Evolutionary conservation across 2,797 vertebrate species (phyloP).

Genomic region (Siniperca obscura): DNA sequence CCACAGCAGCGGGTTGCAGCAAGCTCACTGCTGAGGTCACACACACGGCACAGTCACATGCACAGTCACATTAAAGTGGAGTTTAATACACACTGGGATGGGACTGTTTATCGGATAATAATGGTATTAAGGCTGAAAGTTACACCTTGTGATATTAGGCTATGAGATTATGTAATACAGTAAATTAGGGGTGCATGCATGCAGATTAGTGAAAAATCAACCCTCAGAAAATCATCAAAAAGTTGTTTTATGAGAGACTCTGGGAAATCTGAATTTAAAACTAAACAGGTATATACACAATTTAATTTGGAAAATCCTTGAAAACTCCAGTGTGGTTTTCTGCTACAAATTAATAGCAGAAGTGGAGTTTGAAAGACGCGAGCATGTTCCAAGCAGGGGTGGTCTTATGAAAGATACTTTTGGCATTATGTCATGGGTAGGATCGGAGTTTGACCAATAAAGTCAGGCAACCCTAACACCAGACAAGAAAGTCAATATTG

Average conservation of each 20-base stretch:
- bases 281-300: neutral
- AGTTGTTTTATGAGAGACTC: neutral
- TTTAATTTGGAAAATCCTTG: too few relatives aligned
- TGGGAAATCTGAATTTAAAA: neutral
- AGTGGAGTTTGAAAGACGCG: too few relatives aligned
- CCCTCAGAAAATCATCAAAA: slow-evolving; percentile 16
- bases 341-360: too few relatives aligned
- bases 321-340: too few relatives aligned
- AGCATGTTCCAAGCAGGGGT: neutral
- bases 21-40: slow-evolving; percentile 57
- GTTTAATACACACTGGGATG: slow-evolving; percentile 42
- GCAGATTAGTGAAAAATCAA: slow-evolving; percentile 25
- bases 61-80: slow-evolving; percentile 41
- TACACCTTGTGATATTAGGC: slow-evolving; percentile 44
- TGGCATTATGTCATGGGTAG: too few relatives aligned
- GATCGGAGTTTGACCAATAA: too few relatives aligned
- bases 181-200: slow-evolving; percentile 37
- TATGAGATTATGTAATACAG: slow-evolving; percentile 43
- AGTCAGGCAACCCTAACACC: too few relatives aligned
- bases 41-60: slow-evolving; percentile 38
- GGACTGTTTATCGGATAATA: slow-evolving; percentile 52
- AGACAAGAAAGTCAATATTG: too few relatives aligned
- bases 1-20: slow-evolving; percentile 35
- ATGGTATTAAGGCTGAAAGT: slow-evolving; percentile 49
- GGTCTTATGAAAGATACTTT: neutral